Evolutionary conservation across 2,113 vertebrate species (phyloP).

Genomic region (Vulpes ferrilata): DNA sequence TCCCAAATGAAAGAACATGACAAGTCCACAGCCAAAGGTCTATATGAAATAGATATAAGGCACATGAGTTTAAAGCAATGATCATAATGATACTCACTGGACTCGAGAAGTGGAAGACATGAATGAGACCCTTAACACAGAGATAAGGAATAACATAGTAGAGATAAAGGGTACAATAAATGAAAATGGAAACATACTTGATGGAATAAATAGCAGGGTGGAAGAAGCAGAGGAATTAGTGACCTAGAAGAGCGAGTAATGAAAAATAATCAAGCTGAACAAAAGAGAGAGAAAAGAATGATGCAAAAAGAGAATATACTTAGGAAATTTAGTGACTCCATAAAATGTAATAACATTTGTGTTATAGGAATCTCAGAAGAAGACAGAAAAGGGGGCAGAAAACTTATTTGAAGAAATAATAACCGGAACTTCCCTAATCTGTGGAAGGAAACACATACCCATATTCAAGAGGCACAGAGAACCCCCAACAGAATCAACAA

Average conservation of each 20-base stretch:
- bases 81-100: not conserved
- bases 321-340: not conserved
- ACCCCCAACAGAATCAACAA: not conserved
- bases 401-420: not conserved
- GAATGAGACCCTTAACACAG: not conserved
- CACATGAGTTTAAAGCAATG: not conserved
- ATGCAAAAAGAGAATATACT: not conserved
- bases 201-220: not conserved
- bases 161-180: not conserved
- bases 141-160: not conserved
- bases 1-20: not conserved
- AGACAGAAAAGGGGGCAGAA: not conserved
- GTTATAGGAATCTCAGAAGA: not conserved
- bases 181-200: not conserved
- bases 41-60: not conserved
- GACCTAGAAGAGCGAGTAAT: not conserved
- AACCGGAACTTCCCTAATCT: not conserved
- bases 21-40: not conserved
- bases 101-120: not conserved
- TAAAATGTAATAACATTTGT: not conserved
- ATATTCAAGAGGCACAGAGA: not conserved
- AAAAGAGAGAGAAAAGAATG: not conserved
- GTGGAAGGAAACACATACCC: not conserved
- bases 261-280: not conserved
- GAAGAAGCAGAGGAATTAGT: not conserved